phyloP scores from a whole-genome alignment of 2,113 vertebrate genomes.

The Barnardius zonarius region DNA sequence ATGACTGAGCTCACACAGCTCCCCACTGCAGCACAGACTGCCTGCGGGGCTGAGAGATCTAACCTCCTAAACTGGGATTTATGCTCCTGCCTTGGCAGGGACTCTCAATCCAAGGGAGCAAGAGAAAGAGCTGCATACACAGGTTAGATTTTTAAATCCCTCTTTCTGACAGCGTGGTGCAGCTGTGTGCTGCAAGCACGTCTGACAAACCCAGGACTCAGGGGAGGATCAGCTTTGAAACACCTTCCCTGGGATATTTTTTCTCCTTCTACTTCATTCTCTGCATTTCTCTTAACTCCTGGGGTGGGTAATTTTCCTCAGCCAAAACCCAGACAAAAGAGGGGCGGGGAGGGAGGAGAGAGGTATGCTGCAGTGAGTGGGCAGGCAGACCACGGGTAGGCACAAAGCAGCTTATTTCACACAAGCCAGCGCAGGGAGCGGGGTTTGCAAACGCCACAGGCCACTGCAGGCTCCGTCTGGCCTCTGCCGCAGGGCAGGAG shows the following conservation, averaged over 20 bases:
- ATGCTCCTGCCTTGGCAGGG: not conserved
- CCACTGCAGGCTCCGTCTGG: fast-evolving
- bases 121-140: not conserved
- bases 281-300: not conserved
- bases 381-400: not conserved
- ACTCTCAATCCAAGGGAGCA: not conserved
- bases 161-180: slow-evolving; percentile 6
- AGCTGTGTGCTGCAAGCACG: not conserved
- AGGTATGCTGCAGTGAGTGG: not conserved
- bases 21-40: not conserved
- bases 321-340: not conserved
- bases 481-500: not conserved
- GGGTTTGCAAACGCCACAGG: not conserved
- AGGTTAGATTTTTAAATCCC: slow-evolving; percentile 37
- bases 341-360: fast-evolving
- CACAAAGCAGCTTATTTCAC: not conserved
- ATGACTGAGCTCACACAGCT: not conserved
- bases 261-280: not conserved
- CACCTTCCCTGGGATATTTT: slow-evolving; percentile 2
- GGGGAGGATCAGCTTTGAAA: slow-evolving; percentile 22
- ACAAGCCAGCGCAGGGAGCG: not conserved
- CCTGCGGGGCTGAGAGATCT: not conserved
- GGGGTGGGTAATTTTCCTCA: slow-evolving; percentile 1
- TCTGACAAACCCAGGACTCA: slow-evolving; percentile 35
- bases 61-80: not conserved